Percentiles rank a stretch among this genome's conserved stretches.
These are phyloP conservation scores for Epinephelus fuscoguttatus DNA, from an alignment of 2,113 vertebrate species.

Conservation along the genomic window DNA sequence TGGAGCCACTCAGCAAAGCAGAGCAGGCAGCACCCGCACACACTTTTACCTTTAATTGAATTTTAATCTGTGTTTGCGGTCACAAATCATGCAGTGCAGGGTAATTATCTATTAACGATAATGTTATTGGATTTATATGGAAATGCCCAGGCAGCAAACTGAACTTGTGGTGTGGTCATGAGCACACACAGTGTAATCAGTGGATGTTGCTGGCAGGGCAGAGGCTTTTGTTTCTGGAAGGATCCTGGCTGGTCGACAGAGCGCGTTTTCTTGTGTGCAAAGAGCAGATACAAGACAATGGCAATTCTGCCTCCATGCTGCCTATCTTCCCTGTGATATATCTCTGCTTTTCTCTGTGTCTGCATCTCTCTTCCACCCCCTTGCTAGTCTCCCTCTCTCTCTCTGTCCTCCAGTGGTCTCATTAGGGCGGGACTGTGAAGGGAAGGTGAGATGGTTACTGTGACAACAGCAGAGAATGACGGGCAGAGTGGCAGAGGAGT, in stretches of 20 bases:
- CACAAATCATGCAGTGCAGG: constrained; percentile 77
- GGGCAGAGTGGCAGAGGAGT: constrained; percentile 63
- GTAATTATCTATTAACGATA: constrained; percentile 83
- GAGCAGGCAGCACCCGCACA: constrained; percentile 60
- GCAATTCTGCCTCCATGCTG: constrained; percentile 60
- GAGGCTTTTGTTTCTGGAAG: constrained; percentile 64
- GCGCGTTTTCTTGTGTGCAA: constrained; percentile 59
- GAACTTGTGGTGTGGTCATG: constrained; percentile 63
- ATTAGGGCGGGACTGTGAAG: constrained; percentile 83
- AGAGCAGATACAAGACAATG: constrained; percentile 75
- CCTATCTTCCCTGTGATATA: constrained; percentile 73
- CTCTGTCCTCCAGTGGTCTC: constrained; percentile 77
- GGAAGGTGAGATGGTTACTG: constrained; percentile 86
- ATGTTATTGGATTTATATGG: constrained; percentile 81
- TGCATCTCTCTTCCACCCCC: constrained; percentile 65
- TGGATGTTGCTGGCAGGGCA: constrained; percentile 61
- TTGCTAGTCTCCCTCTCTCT: constrained; percentile 43
- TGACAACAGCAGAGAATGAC: constrained; percentile 84
- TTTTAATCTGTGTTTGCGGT: constrained; percentile 83
- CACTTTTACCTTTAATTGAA: constrained; percentile 81
- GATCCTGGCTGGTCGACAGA: constrained; percentile 57
- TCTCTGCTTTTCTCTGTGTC: constrained; percentile 64
- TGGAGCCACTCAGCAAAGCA: constrained; percentile 73
- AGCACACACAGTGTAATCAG: constrained; percentile 65
- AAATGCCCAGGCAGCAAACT: constrained; percentile 75